Base-by-base conservation (phyloP, 2,113 vertebrate genomes). In the human (Homo sapiens) region DNA sequence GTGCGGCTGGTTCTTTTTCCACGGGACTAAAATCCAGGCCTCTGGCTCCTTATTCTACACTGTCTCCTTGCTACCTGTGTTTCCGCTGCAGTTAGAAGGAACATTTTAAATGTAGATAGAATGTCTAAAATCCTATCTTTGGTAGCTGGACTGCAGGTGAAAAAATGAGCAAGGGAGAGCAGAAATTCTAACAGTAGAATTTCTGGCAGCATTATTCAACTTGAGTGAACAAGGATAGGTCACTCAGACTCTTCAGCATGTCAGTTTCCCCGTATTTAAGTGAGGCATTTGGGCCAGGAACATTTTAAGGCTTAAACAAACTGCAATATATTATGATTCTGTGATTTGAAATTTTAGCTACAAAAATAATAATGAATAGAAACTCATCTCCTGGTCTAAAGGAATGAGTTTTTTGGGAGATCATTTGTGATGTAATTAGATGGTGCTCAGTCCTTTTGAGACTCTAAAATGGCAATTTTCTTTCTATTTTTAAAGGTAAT, bases 101-200 rank as follows among this genome's bases (percentile, higher is more conserved):
- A 92, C 76, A 40, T 73, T 94, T 97, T 90, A 57, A 86, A 90
- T 72, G 75, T n/a, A 90, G 73, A 55, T 57, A 75, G 70, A 75
- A 70, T 85, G 16, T 72, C 25, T 81, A 43, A 92, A 92, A 81
- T 50, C 11, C 7, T 72, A 50, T 38, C 12, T 55, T 76, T 13
- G 8, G 45, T 59, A 92, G 45, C 40, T 94, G 70, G 66, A 66
- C 20, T 38, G 2, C 59, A 93, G 87, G 25, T 59, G 48, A 73
- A 81, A 86, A 57, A 45, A 45, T 38, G 25, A 86, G 16, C n/a
- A 72, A 89, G 48, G 48, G 50, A 61, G n/a, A 94, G 38, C 13
- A 87, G 52, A 83, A 90, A 52, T 82, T 92, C 30, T 59, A 27
- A 13, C 22, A 73, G 57, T 30, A 25, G 25, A 38, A 27, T 86